Evolutionary conservation across 2,113 vertebrate genomes (phyloP), one percentile per base, ranked within the genome.

Genomic region (Boulengeromyrus knoepffleri): DNA sequence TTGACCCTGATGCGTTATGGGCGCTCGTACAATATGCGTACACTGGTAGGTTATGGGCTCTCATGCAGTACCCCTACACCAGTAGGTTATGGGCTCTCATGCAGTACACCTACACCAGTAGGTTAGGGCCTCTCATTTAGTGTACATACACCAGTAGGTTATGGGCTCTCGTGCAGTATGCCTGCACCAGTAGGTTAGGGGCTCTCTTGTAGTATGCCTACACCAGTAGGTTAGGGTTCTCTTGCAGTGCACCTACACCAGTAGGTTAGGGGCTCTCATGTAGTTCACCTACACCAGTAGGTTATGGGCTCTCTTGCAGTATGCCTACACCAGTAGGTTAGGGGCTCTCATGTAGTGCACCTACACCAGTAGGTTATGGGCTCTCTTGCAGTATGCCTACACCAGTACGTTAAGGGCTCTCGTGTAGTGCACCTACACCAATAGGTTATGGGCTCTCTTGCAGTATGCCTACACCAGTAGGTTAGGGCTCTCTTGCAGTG

Each of bases 11-110:
- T 94, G 98, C 98, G 24, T 90, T 99, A 88, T 99, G 97, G 98
- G 96, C 97, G 89, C 95, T 99, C 91, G 97, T 99, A 93, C 99
- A 99, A 85, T 99, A 99, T 93, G 98, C 98, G 53, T 99, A 99
- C 92, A 98, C 97, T 95, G 97, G 97, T 98, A 96, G 94, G 91
- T 45, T 85, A 17, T 39, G 8, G 77, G 13, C 2, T 83, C 6
- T 45, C 77, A 7, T 45, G 5, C 19, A 45, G 39, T 24, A 45
- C 2, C 17, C n/a, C 10, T 13, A 4, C 2, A 66, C n/a, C 62
- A 66, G 62, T 31, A 66, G 1, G 62, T 27, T 66, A 66, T 3
- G n/a, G 62, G n/a, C 10, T 66, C n/a, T 66, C 9, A 1, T 31
- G 3, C n/a, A 66, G 56, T 58, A 24, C 8, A 0, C 56, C 56